Conservation (phyloP, 2,888 invertebrate species). For the Carterocephalus palaemon region DNA sequence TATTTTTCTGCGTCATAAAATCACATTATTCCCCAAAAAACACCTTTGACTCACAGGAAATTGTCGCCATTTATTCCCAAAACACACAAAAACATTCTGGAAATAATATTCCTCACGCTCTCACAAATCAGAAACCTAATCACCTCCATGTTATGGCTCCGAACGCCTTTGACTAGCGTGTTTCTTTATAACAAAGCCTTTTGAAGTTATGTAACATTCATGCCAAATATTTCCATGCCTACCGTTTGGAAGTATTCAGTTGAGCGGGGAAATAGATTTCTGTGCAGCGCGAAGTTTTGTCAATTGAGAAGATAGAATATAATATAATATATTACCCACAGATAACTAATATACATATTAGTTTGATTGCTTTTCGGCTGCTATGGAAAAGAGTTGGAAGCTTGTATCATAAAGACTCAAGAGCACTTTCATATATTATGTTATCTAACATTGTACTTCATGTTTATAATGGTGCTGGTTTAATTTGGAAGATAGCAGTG, state of each 20-base stretch:
- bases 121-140: slow-evolving; percentile 19
- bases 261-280: no score
- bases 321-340: no score
- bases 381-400: no score
- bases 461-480: no score
- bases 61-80: slow-evolving; percentile 2
- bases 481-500: no score
- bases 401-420: no score
- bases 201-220: slow-evolving; percentile 16
- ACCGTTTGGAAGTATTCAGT: slow-evolving; percentile 5
- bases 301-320: no score
- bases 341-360: no score
- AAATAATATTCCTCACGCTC: slow-evolving; percentile 5
- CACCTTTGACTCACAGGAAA: neutral
- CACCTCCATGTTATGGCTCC: slow-evolving; percentile 4
- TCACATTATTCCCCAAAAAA: neutral
- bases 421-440: no score
- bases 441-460: no score
- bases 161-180: slow-evolving; percentile 10
- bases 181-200: slow-evolving; percentile 19
- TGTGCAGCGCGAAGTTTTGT: no score
- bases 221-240: slow-evolving; percentile 14
- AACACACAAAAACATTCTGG: neutral
- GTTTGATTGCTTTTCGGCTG: no score
- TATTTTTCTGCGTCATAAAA: neutral